Evolutionary conservation across 2,888 invertebrate species (phyloP), one percentile per base, ranked within the genome.

Genomic region (Ornithoptera priamus): DNA sequence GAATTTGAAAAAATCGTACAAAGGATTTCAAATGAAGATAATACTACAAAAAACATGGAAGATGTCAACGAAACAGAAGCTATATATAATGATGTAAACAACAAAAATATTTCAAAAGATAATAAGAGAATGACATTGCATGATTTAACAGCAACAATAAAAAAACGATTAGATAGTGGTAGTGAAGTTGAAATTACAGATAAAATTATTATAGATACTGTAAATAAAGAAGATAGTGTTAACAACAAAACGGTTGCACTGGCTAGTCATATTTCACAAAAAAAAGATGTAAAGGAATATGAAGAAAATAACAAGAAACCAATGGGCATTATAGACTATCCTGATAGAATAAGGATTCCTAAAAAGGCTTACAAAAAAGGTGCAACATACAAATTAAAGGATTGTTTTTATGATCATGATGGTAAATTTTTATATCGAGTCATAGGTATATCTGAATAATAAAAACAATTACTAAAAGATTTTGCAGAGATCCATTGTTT

Each of bases 331-430:
- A 83, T 84, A 75, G 77, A 81, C 63, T 95, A 95, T 80, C 93
- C 94, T 53, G 93, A 94, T 73, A 91, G 90, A 78, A 96, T 97
- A 72, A 91, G 92, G 75, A 96, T 97, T 73, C 96, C 97, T 5
- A 94, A 93, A 76, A 93, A 94, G 66, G 89, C 94, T 53, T 93
- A 93, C 75, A 94, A 94, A 75, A 86, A 84, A 78, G 95, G 95
- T 39, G 94, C 93, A 60, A 95, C 95, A 12, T 97, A 96, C 80
- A 95, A 95, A 87, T 92, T 97, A 0, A 94, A 95, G 73, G 96
- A 97, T 85, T 95, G 96, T 77, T 97, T 95, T 83, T 97, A 97
- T 85, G 96, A 97, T 81, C 93, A 95, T 82, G 95, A 97, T 90
- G 97, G 97, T 0, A 93, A 92, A 81, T 96, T 97, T 89, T 90